These are phyloP conservation scores for Etheostoma perlongum DNA, from an alignment of 2,797 vertebrate genomes.

Conservation along the genomic window DNA sequence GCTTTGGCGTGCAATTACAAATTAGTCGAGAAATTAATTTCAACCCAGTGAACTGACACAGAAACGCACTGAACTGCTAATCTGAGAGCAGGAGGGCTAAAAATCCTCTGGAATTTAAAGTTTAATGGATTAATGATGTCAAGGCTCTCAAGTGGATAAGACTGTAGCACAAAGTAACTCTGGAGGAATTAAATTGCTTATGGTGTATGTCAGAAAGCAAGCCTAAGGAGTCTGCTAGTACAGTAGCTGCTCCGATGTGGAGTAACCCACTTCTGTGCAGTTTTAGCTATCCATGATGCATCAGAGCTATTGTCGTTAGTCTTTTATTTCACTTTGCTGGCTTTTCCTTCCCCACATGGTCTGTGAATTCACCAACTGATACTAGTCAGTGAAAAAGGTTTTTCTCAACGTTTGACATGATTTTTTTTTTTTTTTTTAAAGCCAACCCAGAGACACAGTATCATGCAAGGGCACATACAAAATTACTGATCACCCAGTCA, in stretches of 20 bases:
- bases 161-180: slow-evolving; percentile 63
- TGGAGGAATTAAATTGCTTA: slow-evolving; percentile 68
- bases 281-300: slow-evolving; percentile 39
- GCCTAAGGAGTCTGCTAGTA: slow-evolving; percentile 29
- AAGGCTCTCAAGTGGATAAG: slow-evolving; percentile 74
- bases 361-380: neutral
- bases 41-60: slow-evolving; percentile 83
- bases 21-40: slow-evolving; percentile 83
- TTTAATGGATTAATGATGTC: slow-evolving; percentile 85
- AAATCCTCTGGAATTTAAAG: slow-evolving; percentile 79
- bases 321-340: slow-evolving; percentile 15
- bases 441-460: slow-evolving; percentile 14
- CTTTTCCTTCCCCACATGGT: slow-evolving; percentile 2
- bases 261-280: slow-evolving; percentile 31
- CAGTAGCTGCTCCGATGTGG: slow-evolving; percentile 16
- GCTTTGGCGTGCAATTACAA: slow-evolving; percentile 79
- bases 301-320: slow-evolving; percentile 22
- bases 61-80: slow-evolving; percentile 82
- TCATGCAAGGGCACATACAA: slow-evolving; percentile 21
- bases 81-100: slow-evolving; percentile 75
- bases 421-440: slow-evolving; percentile 17
- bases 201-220: slow-evolving; percentile 49
- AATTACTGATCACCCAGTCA: slow-evolving; percentile 28
- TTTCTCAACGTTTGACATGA: slow-evolving; percentile 1
- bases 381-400: slow-evolving; percentile 19